Evolutionary conservation across 2,797 vertebrate species (phyloP).

Genomic region (Tympanoctomys barrerae): DNA sequence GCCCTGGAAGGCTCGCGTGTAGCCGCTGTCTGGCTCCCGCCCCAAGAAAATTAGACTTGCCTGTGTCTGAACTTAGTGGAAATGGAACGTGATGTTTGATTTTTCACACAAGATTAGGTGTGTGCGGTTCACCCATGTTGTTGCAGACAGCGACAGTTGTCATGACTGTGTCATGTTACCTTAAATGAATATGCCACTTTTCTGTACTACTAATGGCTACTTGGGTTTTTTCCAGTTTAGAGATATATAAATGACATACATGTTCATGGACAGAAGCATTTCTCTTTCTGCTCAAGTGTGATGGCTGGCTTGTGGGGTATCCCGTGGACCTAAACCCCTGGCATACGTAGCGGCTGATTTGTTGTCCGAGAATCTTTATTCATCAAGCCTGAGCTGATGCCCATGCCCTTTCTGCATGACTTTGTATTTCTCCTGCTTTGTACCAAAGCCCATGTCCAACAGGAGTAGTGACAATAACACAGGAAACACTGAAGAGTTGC

Average conservation of each 20-base stretch:
- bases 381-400: background rate
- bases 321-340: background rate
- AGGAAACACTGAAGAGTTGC: background rate
- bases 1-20: background rate
- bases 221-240: background rate
- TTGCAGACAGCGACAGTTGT: background rate
- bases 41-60: background rate
- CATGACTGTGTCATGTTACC: background rate
- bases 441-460: background rate
- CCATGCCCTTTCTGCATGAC: background rate
- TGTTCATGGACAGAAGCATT: background rate
- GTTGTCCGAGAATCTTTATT: background rate
- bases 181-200: background rate
- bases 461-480: background rate
- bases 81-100: background rate
- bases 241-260: background rate
- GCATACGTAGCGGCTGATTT: background rate
- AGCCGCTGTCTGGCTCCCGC: background rate
- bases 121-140: background rate
- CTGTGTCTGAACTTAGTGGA: background rate
- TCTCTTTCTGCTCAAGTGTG: background rate
- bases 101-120: background rate
- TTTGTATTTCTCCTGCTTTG: background rate
- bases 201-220: background rate
- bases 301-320: background rate